phyloP scores from a whole-genome alignment of 2,113 vertebrate species.

The zebrafish (Danio rerio) region DNA sequence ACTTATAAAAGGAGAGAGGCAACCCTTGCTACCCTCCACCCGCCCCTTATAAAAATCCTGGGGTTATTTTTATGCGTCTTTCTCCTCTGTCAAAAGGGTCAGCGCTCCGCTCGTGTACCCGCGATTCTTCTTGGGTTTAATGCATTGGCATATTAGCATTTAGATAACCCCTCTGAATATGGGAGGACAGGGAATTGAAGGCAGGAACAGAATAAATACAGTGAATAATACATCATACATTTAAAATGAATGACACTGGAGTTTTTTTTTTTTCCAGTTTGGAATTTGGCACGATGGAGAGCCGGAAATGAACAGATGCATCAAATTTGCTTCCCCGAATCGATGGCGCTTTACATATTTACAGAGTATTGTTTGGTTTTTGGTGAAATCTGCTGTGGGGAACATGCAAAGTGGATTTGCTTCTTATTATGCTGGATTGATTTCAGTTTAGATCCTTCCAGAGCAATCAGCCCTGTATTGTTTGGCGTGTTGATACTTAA shows the following conservation, averaged over 20 bases:
- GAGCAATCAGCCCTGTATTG: background rate
- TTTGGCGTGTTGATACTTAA: conserved; percentile 2
- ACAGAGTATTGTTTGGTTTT: background rate
- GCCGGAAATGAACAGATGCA: background rate
- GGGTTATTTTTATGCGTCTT: conserved; percentile 56
- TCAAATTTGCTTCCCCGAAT: background rate
- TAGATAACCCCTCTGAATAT: conserved; percentile 77
- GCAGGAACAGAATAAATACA: conserved; percentile 68
- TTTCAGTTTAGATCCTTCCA: background rate
- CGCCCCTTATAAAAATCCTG: conserved; percentile 62
- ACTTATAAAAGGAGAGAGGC: conserved; percentile 58
- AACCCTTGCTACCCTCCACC: conserved; percentile 63
- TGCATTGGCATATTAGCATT: conserved; percentile 80
- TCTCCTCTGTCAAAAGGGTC: conserved; percentile 57
- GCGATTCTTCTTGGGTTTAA: conserved; percentile 66
- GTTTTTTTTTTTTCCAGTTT: conserved; percentile 54
- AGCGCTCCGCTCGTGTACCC: conserved; percentile 52
- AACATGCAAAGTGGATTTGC: background rate
- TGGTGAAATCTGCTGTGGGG: background rate
- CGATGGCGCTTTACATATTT: background rate
- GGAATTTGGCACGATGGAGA: background rate
- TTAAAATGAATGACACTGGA: conserved; percentile 67
- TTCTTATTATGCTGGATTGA: background rate
- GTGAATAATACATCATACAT: conserved; percentile 70
- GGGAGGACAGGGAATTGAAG: conserved; percentile 67